Conservation (phyloP, 1,140 invertebrate species). For the Ruditapes philippinarum region DNA sequence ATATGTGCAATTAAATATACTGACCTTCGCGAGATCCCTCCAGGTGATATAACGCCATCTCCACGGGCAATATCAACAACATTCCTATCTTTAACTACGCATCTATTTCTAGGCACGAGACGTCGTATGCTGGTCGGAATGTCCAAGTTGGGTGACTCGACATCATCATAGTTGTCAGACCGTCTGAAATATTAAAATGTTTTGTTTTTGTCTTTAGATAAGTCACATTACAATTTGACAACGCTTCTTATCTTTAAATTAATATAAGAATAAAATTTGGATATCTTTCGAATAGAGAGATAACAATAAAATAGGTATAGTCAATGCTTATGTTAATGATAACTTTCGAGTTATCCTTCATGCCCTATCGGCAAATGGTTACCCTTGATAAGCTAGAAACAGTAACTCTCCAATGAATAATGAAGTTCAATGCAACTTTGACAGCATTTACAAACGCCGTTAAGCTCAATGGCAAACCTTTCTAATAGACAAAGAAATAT, state of each 20-base stretch:
- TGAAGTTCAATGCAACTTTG: too few relatives aligned
- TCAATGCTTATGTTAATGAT: background rate
- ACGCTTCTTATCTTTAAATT: background rate
- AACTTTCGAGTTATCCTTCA: too few relatives aligned
- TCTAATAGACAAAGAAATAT: too few relatives aligned
- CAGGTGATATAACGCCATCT: background rate
- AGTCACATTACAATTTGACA: background rate
- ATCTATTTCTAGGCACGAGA: background rate
- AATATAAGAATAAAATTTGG: background rate
- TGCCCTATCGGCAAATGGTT: too few relatives aligned
- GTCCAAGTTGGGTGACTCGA: background rate
- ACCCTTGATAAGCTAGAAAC: too few relatives aligned
- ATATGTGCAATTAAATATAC: background rate
- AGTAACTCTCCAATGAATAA: too few relatives aligned
- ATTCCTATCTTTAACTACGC: background rate
- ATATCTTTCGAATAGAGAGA: background rate
- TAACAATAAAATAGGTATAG: background rate
- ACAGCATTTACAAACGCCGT: too few relatives aligned
- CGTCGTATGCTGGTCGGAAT: background rate
- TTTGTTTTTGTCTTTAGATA: background rate
- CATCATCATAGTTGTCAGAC: background rate
- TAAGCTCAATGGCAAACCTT: too few relatives aligned
- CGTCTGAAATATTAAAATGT: background rate
- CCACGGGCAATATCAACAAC: background rate
- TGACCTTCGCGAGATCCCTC: background rate